Percentiles rank a stretch among this genome's conserved stretches.
These are phyloP conservation scores for Brachyptera putata DNA, from an alignment of 2,888 invertebrate genomes.

Conservation along the genomic window DNA sequence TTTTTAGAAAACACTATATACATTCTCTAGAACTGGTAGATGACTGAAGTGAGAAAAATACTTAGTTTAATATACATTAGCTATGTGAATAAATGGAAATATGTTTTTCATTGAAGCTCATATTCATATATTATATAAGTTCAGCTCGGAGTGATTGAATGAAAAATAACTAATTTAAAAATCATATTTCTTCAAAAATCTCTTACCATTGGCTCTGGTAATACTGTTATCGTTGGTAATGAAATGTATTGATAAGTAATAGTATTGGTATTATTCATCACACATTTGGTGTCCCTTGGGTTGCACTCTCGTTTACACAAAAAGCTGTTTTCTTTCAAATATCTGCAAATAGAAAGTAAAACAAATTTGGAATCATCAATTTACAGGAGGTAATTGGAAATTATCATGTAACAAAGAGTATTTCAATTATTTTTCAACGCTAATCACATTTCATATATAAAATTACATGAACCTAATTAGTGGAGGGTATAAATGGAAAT, in stretches of 20 bases:
- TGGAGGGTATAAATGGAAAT: neutral
- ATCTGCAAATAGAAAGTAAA: constrained; percentile 21
- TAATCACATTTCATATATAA: neutral
- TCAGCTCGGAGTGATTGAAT: too few species aligned
- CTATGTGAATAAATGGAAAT: neutral
- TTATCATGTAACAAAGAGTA: too few species aligned
- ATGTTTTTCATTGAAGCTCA: too few species aligned
- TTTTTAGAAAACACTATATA: neutral
- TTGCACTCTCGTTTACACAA: constrained; percentile 24
- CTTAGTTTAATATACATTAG: neutral
- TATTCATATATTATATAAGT: too few species aligned
- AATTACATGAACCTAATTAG: neutral
- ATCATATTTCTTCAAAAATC: too few species aligned
- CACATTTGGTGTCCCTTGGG: constrained; percentile 10
- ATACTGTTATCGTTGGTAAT: constrained; percentile 14
- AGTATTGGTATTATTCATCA: constrained; percentile 21
- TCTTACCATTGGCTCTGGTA: constrained; percentile 25
- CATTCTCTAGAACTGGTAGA: too few species aligned
- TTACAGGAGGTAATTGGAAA: too few species aligned
- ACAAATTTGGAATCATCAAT: neutral
- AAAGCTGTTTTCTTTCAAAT: constrained; percentile 21
- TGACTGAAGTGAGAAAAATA: neutral
- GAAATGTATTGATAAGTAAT: constrained; percentile 23
- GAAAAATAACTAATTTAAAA: too few species aligned
- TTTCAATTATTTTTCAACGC: too few species aligned